Evolutionary conservation across 2,888 invertebrate species (phyloP), one percentile per base, ranked within the genome.

Genomic region (Limenitis camilla): DNA sequence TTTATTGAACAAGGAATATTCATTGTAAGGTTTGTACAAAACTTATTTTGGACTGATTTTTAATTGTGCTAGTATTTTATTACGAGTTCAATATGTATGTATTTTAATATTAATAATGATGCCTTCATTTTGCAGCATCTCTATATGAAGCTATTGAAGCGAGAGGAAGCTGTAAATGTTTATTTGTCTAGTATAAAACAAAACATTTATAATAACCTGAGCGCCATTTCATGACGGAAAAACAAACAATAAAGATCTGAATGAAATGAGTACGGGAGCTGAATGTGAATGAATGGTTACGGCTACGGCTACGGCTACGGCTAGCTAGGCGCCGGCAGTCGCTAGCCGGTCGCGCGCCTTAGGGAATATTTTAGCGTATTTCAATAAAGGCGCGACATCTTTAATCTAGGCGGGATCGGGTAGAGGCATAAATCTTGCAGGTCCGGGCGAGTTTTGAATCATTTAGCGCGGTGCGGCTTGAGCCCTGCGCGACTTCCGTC

Each of bases 351-450:
- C 60, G 57, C 59, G 61, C 59, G 58, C 60, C 57, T 63, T 61
- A 59, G 64, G 64, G 71, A 72, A 76, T 75, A 74, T 79, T 80
- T 78, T 71, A 79, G 72, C 77, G 82, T 80, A 79, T 83, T 85
- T 84, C 85, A 85, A 87, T 87, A 85, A 81, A 78, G 76, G 81
- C 78, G 81, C 81, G 86, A 86, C 86, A 82, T 85, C 84, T 85
- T 84, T 87, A 86, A 86, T 86, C 86, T 84, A 81, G 81, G 64
- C 66, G 65, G 82, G 82, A 80, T 81, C 81, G 84, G 81, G 83
- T 74, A 78, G 73, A 73, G 80, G 83, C 82, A 86, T 87, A 86
- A 87, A 87, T 87, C 86, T 86, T 87, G 86, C 86, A 87, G 82
- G 84, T 81, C 75, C 82, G 78, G 77, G 68, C 74, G 81, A 81